Base-by-base conservation (phyloP, 1,140 invertebrate genomes). In the Thalassaphorura encarpata region DNA sequence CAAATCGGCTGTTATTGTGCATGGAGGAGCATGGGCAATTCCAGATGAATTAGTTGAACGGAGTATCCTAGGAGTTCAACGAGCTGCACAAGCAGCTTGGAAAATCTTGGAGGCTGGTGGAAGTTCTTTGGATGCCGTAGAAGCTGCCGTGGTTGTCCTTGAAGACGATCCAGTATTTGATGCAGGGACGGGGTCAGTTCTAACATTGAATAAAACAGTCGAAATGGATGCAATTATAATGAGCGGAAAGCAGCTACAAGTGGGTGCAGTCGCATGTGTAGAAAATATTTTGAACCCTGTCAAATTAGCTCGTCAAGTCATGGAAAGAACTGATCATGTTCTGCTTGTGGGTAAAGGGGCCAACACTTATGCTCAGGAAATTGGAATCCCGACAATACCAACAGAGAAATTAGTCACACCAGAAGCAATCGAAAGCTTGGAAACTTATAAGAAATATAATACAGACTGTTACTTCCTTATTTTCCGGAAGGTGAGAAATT, bases 91-190 rank as follows among this genome's bases (percentile, higher is more conserved):
- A 50, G 68, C 66, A 60, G 82, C 80, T 2, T 76, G 82, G 64
- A 52, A 60, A 28, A 69, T 72, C 49, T 67, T 86, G 2, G 49
- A 72, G 15, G 64, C 69, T 11, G 74, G 74, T 13, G 78, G 78
- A 1, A 77, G 67, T 63, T 77, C 80, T 5, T 58, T 87, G 13
- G 82, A 87, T 71, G 85, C 85, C 23, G 85, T 88, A 1, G 83
- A 87, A 70, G 76, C 76, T 28, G 84, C 87, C 15, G 78, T 90
- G 19, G 75, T 77, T 23, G 74, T 75, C 48, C 79, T 91, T 78
- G 87, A 91, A 71, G 78, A 84, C 62, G 79, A 87, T 72, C 80
- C 82, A 65, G 76, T 76, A 26, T 90, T 89, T 67, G 88, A 90
- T 78, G 76, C 77, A 58, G 48, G 48, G 31, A 16, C 21, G 33